Percentiles rank a stretch among this genome's conserved stretches.
Evolutionary conservation across 2,113 vertebrate species (phyloP).

Genomic region (Apodemus speciosus): DNA sequence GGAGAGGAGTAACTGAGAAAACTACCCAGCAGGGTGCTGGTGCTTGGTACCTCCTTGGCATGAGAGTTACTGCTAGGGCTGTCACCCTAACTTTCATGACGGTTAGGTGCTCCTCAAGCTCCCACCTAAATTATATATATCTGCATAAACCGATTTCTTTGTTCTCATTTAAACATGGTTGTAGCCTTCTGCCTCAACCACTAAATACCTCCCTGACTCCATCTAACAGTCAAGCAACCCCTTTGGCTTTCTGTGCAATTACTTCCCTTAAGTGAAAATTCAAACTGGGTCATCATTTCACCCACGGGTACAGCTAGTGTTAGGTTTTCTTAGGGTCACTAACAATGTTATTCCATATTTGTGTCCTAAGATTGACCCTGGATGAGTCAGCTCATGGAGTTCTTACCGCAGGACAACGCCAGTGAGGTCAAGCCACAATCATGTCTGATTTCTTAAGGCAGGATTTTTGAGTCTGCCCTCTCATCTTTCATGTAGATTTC

Average conservation of each 20-base stretch:
- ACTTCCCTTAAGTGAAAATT: neutral
- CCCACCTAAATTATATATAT: neutral
- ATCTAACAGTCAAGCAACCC: neutral
- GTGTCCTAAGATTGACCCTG: neutral
- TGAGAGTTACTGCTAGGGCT: neutral
- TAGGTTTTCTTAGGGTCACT: neutral
- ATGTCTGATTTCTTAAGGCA: neutral
- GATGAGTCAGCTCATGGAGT: neutral
- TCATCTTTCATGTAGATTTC: slow-evolving; percentile 63
- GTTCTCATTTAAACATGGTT: neutral
- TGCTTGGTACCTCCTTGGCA: neutral
- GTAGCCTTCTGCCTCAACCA: slow-evolving; percentile 1
- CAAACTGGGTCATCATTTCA: neutral
- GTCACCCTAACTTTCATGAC: neutral
- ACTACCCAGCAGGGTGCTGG: neutral
- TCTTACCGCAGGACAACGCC: neutral
- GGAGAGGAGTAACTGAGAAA: neutral
- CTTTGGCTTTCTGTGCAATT: neutral
- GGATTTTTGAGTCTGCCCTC: neutral
- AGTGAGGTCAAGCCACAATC: neutral
- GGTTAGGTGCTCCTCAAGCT: neutral
- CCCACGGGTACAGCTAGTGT: neutral
- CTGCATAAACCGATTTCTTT: neutral
- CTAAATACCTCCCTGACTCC: neutral
- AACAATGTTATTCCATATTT: neutral